Conservation (phyloP, 2,113 vertebrate species). For the Colinus virginianus region DNA sequence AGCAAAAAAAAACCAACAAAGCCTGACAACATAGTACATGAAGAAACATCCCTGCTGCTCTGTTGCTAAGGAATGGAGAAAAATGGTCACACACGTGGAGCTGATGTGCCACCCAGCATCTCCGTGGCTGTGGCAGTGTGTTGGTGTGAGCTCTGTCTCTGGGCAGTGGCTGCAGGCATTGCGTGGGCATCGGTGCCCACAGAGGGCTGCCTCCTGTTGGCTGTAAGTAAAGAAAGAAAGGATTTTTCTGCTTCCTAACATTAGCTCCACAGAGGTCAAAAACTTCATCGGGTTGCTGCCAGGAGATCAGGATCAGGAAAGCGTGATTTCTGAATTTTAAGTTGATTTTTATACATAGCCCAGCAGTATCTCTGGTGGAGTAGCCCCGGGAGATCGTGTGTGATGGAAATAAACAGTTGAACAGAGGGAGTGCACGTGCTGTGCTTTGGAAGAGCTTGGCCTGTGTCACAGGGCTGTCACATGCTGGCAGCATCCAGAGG, state of each 20-base stretch:
- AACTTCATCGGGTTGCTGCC: background rate
- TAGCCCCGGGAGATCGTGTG: background rate
- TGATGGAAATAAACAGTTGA: background rate
- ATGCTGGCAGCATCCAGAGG: background rate
- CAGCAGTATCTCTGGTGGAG: background rate
- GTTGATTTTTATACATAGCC: background rate
- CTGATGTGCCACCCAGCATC: background rate
- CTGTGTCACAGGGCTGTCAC: fast-evolving
- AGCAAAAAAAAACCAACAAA: background rate
- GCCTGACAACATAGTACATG: background rate
- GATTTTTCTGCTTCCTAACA: background rate
- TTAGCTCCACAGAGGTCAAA: background rate
- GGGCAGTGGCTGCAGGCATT: background rate
- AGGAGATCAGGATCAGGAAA: background rate
- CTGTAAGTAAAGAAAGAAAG: background rate
- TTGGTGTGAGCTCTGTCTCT: background rate
- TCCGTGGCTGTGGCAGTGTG: background rate
- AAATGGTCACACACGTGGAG: background rate
- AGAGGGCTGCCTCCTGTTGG: background rate
- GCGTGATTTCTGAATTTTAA: background rate
- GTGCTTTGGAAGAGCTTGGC: background rate
- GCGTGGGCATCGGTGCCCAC: fast-evolving
- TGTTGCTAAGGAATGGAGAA: constrained; percentile 56
- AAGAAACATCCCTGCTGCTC: background rate
- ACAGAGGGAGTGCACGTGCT: background rate